Base-by-base conservation (phyloP, 1,140 invertebrate species). In the Drosophila funebris region DNA sequence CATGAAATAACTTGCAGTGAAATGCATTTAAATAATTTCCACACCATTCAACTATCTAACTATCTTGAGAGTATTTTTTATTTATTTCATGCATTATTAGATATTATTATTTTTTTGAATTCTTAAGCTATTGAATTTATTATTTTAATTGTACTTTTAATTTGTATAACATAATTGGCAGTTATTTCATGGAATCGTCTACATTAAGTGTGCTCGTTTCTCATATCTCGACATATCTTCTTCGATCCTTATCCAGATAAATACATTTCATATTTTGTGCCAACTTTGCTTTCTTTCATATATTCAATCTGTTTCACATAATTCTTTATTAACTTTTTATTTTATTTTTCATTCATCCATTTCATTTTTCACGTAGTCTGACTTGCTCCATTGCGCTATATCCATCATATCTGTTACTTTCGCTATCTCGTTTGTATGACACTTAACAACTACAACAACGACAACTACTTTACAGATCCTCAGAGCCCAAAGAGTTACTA, bases 401-500 rank as follows among this genome's bases (percentile, higher is more conserved):
- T 27, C 6, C 41, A 27, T 67, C 37, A 16, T 53, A 18, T 67
- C 22, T 63, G 29, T 71, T 50, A 5, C 50, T 41, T 39, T 33
- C 24, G 14, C 60, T 63, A 46, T 48, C 31, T 63, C 41, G 37
- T 37, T 31, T 56, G 6, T 63, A 18, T 27, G 18, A 43, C 52
- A 33, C 60, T 41, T 63, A 11, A 73, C 18, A 71, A 71, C 50
- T 64, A 67, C 63, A 67, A 61, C 54, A 67, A 73, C 61, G 53
- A 67, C 61, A 76, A 66, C 69, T 67, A 85, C 81, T 80, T 90
- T 91, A 46, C 80, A 91, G 90, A 69, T 90, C 85, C 46, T 87
- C 90, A 67, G 90, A 91, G 60, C 90, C 90, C 41, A 91, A 91
- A 87, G 90, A 91, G 62, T 54, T 88, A 63, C 81, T 91, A 44